phyloP scores from a whole-genome alignment of 1,140 invertebrate genomes.

The Saxidomus purpurata region DNA sequence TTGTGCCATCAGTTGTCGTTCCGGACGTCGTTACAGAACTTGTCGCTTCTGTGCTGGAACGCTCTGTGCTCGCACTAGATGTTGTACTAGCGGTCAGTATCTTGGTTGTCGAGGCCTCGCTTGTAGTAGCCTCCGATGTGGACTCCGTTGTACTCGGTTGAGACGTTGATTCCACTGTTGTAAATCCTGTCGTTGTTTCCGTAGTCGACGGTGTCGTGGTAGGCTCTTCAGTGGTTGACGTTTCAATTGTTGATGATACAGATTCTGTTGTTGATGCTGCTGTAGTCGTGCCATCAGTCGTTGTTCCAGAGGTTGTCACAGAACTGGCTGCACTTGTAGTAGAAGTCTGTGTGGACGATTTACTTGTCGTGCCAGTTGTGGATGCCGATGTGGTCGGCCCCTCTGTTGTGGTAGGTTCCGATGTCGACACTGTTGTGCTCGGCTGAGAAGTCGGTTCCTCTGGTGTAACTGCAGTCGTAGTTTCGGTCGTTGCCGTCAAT shows the following conservation, averaged over 20 bases:
- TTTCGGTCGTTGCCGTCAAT: neutral
- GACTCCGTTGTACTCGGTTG: neutral
- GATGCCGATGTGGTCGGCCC: too few relatives aligned
- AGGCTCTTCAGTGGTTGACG: neutral
- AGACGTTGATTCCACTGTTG: neutral
- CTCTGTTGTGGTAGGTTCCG: too few relatives aligned
- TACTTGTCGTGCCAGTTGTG: too few relatives aligned
- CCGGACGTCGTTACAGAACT: neutral
- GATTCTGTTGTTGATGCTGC: neutral
- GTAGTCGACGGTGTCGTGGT: neutral
- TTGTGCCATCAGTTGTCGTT: neutral
- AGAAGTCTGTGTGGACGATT: too few relatives aligned
- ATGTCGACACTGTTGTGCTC: neutral
- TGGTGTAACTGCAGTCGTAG: neutral
- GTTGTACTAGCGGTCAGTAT: neutral
- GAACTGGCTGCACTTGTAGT: neutral
- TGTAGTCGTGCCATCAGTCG: neutral
- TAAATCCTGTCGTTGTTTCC: neutral
- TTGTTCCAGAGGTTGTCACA: neutral
- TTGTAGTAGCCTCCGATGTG: neutral
- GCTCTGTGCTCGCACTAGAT: neutral
- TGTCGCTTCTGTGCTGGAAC: neutral
- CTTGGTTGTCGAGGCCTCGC: neutral
- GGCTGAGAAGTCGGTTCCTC: neutral
- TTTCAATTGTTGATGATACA: neutral